These are phyloP conservation scores for Danio aesculapii DNA, from an alignment of 2,797 vertebrate species.

Conservation along the genomic window DNA sequence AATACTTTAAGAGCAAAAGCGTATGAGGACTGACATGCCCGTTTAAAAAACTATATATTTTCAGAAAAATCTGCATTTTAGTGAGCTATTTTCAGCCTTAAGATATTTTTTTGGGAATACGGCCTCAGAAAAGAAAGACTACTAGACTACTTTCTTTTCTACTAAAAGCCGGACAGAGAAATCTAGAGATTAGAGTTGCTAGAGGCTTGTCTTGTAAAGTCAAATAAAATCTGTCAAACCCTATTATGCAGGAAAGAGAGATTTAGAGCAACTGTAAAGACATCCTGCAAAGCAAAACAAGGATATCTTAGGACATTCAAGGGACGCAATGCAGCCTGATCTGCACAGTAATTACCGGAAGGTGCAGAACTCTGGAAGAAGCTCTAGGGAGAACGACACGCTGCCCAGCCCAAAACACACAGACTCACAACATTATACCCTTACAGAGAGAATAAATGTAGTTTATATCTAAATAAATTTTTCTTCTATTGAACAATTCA, in stretches of 20 bases:
- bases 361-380: conserved; percentile 39
- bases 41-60: too few species aligned
- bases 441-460: too few species aligned
- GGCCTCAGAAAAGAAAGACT: neutral
- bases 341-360: conserved; percentile 63
- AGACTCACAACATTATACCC: neutral
- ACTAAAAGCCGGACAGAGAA: neutral
- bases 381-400: conserved; percentile 48
- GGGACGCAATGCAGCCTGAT: conserved; percentile 11
- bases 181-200: neutral
- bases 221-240: neutral
- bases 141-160: neutral
- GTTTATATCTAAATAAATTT: too few species aligned
- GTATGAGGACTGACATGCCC: too few species aligned
- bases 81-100: too few species aligned
- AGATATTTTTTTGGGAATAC: neutral
- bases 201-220: neutral
- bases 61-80: too few species aligned
- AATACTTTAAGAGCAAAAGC: too few species aligned
- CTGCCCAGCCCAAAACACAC: conserved; percentile 38
- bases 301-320: conserved; percentile 10
- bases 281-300: neutral
- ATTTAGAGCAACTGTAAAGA: neutral
- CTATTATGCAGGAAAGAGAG: neutral
- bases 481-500: neutral